These are phyloP conservation scores for Agrotis ipsilon DNA, from an alignment of 2,888 invertebrate species.

Conservation along the genomic window DNA sequence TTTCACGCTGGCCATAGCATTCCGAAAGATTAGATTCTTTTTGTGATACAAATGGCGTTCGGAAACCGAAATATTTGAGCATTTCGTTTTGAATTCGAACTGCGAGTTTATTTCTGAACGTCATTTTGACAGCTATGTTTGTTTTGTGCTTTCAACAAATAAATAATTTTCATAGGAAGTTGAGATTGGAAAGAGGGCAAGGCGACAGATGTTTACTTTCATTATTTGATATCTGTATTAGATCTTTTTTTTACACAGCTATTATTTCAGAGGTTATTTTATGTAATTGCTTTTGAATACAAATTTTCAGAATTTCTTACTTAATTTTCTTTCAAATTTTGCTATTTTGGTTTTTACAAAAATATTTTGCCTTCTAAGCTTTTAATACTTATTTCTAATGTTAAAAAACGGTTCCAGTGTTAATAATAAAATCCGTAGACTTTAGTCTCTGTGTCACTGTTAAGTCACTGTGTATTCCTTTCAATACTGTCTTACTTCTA, in stretches of 20 bases:
- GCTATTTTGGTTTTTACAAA: too few relatives aligned
- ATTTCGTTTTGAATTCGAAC: constrained; percentile 44
- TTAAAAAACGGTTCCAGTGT: too few relatives aligned
- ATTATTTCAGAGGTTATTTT: not conserved
- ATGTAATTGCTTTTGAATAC: not conserved
- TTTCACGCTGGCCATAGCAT: constrained; percentile 57
- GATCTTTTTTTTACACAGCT: not conserved
- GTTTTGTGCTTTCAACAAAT: constrained; percentile 37
- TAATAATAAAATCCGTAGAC: too few relatives aligned
- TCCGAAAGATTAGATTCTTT: constrained; percentile 55
- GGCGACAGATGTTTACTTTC: constrained; percentile 7
- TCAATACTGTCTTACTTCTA: too few relatives aligned
- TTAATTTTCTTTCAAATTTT: too few relatives aligned
- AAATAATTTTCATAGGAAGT: constrained; percentile 35
- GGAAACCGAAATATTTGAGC: constrained; percentile 49
- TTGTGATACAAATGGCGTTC: constrained; percentile 57
- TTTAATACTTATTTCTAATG: too few relatives aligned
- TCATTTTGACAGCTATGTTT: constrained; percentile 34
- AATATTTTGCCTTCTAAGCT: too few relatives aligned
- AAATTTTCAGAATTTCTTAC: too few relatives aligned
- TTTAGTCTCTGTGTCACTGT: too few relatives aligned
- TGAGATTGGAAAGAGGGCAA: constrained; percentile 8
- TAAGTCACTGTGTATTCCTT: too few relatives aligned
- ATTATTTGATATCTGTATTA: constrained; percentile 4
- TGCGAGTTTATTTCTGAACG: constrained; percentile 39